Evolutionary conservation across 2,888 invertebrate genomes (phyloP), one percentile per base, ranked within the genome.

Genomic region (Aspidiotus rigidus): DNA sequence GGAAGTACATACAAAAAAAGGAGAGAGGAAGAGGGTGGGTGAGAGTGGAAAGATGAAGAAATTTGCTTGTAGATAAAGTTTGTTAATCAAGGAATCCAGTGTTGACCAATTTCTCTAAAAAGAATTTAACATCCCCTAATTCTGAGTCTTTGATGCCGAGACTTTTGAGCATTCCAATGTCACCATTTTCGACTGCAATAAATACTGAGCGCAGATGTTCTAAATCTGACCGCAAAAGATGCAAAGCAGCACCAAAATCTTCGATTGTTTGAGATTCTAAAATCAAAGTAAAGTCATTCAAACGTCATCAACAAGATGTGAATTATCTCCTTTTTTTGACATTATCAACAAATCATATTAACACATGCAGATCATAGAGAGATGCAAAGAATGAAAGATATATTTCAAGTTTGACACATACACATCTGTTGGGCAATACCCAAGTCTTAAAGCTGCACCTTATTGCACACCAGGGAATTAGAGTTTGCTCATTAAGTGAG

Each of bases 101-200:
- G 80, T 93, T 93, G 71, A 94, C 93, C 76, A 95, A 84, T 80
- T 94, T 93, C 82, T 94, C 94, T 76, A 95, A 84, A 84, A 95
- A 95, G 82, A 94, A 94, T 78, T 94, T 94, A 69, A 95, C 93
- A 77, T 95, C 94, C 16, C 93, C 93, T 73, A 95, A 83, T 78
- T 94, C 94, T 0, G 93, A 93, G 79, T 95, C 94, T 80, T 94
- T 93, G 79, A 95, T 94, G 74, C 94, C 94, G 72, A 95, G 83
- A 11, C 93, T 92, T 77, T 93, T 93, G 71, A 95, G 82, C 89
- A 93, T 92, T 71, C 93, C 93, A 72, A 94, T 83, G 78, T 95
- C 94, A 13, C 94, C 94, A 78, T 93, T 93, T 79, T 94, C 94
- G 44, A 94, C 93, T 10, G 94, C 94, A 88, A 93, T 91, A 80